Base-by-base conservation (phyloP, 2,797 vertebrate species). In the Hozukius guyotensis region DNA sequence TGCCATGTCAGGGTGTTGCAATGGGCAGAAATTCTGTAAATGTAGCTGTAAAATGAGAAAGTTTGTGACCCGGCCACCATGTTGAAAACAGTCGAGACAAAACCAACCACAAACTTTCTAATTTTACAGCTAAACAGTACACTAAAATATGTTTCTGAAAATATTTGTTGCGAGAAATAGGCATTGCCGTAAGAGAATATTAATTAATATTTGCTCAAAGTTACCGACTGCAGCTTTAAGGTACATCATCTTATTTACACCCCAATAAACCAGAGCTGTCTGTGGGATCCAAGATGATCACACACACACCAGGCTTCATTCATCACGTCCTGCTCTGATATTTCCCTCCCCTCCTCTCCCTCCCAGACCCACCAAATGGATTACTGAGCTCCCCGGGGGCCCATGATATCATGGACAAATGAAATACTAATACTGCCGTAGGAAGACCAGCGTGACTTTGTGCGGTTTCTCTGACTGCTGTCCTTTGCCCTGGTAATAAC, bases 401-500 rank as follows among this genome's bases (percentile, higher is more conserved):
- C 29, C 42, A 70, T 88, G 84, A 92, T 88, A 87, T 88, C 87
- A 91, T 73, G 80, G 72, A 83, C 82, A 86, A 78, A 86, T 87
- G 76, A 92, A 89, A 89, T 75, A 20, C 77, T 79, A 46, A 46
- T 36, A 52, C 80, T 60, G 65, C 78, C 78, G 36, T 10, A 72
- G 75, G 59, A 77, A 38, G 57, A 72, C 25, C 42, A 18, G 27
- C 69, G 32, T 0, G 6, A 61, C 75, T 63, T 22, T 6, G 53
- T 29, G 8, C 14, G 1, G 34, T 60, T 66, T 8, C 63, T 69
- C 69, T 34, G 29, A 74, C 42, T 61, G 79, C 68, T 32, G 74
- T 65, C 76, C 78, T 85, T 64, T 83, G 78, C 72, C 77, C 88
- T 4, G 55, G 14, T 85, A 80, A 92, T 85, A 83, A 75, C 74